Evolutionary conservation across 1,140 invertebrate genomes (phyloP).

Genomic region (Drosophila trapezifrons): DNA sequence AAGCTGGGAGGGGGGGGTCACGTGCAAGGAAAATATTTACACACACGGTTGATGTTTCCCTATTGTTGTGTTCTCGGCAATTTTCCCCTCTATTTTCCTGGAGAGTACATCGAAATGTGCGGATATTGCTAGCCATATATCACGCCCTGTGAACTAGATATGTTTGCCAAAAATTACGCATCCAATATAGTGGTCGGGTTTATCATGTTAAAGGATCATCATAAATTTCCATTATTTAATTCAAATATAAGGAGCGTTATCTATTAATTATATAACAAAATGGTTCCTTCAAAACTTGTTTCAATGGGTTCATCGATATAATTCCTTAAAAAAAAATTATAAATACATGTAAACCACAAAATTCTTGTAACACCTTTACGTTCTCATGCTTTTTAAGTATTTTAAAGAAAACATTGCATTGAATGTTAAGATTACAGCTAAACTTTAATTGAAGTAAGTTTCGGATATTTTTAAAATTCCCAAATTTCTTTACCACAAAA

Average conservation of each 20-base stretch:
- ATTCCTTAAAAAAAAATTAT: too few relatives aligned
- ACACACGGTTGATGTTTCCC: constrained; percentile 22
- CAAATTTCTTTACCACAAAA: too few relatives aligned
- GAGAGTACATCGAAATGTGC: constrained; percentile 15
- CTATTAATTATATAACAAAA: not conserved
- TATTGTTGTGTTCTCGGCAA: constrained; percentile 7
- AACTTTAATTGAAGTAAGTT: not conserved
- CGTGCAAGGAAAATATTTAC: constrained; percentile 68
- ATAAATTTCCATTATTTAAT: not conserved
- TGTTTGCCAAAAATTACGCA: not conserved
- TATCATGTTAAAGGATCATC: not conserved
- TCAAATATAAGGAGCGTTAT: not conserved
- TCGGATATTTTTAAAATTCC: not conserved
- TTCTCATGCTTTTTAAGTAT: too few relatives aligned
- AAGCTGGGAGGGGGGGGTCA: constrained; percentile 9
- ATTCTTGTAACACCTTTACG: too few relatives aligned
- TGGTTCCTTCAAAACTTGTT: too few relatives aligned
- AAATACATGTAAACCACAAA: too few relatives aligned
- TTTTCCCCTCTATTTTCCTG: constrained; percentile 25
- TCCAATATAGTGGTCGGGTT: not conserved
- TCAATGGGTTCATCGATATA: too few relatives aligned
- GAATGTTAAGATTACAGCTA: not conserved
- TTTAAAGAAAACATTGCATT: not conserved
- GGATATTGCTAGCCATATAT: constrained; percentile 33
- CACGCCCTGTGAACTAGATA: constrained; percentile 29